Percentiles rank a stretch among this genome's conserved stretches.
phyloP scores from a whole-genome alignment of 1,140 invertebrate genomes.

The Lasaia peninsularis region DNA sequence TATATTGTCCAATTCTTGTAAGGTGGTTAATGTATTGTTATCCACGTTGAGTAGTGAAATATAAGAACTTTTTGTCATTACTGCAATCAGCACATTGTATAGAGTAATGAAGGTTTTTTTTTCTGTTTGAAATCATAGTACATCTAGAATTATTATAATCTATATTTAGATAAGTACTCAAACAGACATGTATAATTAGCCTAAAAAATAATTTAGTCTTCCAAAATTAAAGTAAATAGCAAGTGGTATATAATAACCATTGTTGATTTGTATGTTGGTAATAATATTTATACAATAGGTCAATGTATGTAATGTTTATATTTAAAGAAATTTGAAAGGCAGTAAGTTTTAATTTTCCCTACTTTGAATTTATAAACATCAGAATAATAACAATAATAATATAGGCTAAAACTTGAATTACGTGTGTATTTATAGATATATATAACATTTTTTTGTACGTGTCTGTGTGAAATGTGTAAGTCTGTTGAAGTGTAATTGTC shows the following conservation, averaged over 20 bases:
- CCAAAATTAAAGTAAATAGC: not conserved
- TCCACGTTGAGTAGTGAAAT: not conserved
- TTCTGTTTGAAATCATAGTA: too few species aligned
- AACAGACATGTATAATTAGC: too few species aligned
- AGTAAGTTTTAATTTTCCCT: not conserved
- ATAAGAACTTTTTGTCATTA: too few species aligned
- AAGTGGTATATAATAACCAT: not conserved
- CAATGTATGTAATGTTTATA: not conserved
- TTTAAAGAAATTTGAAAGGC: not conserved
- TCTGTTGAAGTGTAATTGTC: not conserved
- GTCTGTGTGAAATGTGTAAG: not conserved
- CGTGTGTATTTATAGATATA: not conserved
- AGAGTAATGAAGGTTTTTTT: too few species aligned
- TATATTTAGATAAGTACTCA: too few species aligned
- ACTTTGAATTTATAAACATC: not conserved
- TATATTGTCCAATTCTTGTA: not conserved
- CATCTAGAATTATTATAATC: too few species aligned
- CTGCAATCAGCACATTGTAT: too few species aligned
- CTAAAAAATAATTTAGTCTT: not conserved
- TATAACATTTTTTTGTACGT: not conserved
- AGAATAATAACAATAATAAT: too few species aligned
- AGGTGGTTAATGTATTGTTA: not conserved
- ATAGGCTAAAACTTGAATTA: not conserved
- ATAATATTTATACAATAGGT: not conserved
- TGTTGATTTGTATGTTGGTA: not conserved